Evolutionary conservation across 2,113 vertebrate genomes (phyloP).

Genomic region (Amia ocellicauda): DNA sequence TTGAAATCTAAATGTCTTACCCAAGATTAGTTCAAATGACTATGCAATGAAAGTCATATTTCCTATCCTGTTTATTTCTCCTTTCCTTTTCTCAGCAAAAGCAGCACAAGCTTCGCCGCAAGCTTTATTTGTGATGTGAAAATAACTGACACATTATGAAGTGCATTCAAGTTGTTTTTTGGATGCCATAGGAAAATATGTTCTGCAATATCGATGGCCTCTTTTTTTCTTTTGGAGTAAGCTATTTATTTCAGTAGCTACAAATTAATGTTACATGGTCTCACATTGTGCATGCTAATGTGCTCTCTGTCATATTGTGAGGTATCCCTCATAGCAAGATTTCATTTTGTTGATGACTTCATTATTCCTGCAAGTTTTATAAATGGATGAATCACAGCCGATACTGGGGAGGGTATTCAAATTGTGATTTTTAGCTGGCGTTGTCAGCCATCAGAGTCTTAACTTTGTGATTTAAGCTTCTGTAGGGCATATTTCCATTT

Average conservation of each 20-base stretch:
- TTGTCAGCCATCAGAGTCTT: not conserved
- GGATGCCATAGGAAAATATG: not conserved
- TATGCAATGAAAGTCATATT: conserved; percentile 52
- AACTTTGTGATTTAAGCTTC: not conserved
- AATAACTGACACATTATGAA: conserved; percentile 37
- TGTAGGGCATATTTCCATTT: not conserved
- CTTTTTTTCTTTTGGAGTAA: not conserved
- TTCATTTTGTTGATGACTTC: not conserved
- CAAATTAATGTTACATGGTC: conserved; percentile 9
- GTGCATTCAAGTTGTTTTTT: conserved; percentile 24
- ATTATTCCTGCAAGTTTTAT: conserved; percentile 1
- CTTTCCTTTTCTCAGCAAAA: conserved; percentile 26
- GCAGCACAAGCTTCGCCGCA: conserved; percentile 19
- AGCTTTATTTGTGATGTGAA: conserved; percentile 14
- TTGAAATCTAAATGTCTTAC: too few species aligned
- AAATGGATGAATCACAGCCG: conserved; percentile 1
- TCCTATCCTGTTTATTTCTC: conserved; percentile 51
- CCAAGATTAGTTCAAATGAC: conserved; percentile 47
- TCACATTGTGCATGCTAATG: not conserved
- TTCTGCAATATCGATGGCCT: too few species aligned
- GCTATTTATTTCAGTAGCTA: conserved; percentile 2
- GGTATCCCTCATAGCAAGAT: not conserved
- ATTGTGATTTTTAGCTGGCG: too few species aligned
- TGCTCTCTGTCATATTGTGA: not conserved
- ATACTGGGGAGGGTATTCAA: not conserved